These are phyloP conservation scores for Cephus pulcher DNA, from an alignment of 2,888 invertebrate species.

Conservation along the genomic window DNA sequence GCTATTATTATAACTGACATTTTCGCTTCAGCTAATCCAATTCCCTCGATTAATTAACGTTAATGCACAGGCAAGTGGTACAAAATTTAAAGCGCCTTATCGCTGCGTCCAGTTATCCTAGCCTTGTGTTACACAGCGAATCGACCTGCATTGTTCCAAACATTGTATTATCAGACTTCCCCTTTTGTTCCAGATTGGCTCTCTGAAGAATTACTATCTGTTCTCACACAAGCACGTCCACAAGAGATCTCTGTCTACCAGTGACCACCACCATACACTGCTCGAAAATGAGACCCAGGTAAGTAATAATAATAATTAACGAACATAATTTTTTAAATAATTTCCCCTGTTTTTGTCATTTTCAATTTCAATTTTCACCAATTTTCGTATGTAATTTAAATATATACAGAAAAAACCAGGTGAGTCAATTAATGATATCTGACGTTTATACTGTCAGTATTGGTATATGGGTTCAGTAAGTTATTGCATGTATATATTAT, in stretches of 20 bases:
- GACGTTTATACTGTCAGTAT: not conserved
- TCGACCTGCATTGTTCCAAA: not conserved
- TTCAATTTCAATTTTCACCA: not conserved
- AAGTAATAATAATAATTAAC: constrained; percentile 56
- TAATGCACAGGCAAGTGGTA: not conserved
- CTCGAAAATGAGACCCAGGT: constrained; percentile 84
- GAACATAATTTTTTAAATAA: too few relatives aligned
- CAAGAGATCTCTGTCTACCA: constrained; percentile 85
- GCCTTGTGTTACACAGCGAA: not conserved
- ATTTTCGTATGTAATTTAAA: not conserved
- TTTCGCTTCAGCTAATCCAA: not conserved
- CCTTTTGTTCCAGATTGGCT: constrained; percentile 85
- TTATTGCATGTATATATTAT: too few relatives aligned
- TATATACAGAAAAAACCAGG: not conserved
- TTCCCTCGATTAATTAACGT: not conserved
- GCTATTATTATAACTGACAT: not conserved
- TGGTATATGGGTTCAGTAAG: too few relatives aligned
- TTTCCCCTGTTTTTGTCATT: not conserved
- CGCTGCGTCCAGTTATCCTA: not conserved
- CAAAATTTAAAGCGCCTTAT: not conserved
- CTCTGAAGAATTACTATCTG: constrained; percentile 86
- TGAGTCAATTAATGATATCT: not conserved
- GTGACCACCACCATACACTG: constrained; percentile 81
- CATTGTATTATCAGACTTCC: constrained; percentile 16
- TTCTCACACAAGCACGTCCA: constrained; percentile 87